Base-by-base conservation (phyloP, 2,113 vertebrate genomes). In the Centropus bengalensis region DNA sequence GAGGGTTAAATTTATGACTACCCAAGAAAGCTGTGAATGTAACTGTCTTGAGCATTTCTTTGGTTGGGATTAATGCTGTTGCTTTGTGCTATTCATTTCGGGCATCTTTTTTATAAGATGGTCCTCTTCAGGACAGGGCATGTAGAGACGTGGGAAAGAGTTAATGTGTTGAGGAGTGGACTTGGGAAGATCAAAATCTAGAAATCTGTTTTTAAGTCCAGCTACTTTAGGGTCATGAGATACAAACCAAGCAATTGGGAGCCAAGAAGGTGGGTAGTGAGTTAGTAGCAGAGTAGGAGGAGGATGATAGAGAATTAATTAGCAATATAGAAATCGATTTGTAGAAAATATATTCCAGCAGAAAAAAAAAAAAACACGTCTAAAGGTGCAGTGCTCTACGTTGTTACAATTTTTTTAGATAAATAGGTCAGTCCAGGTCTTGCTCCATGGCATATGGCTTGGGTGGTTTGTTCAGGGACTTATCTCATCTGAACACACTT, bases 401-500 rank as follows among this genome's bases (percentile, higher is more conserved):
- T 71, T 40, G 9, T 54, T 52, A 68, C 12, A 52, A 63, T 33
- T 30, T 38, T 38, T 76, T 70, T 70, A 38, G 71, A 7, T 51
- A 75, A 83, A 38, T 38, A 17, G 55, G 51, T 2, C 20, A 88
- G 86, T 79, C 45, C 22, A 55, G 69, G n/a, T 55, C 79, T 93
- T 67, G 42, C 33, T 58, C 20, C 10, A 14, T 56, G 33, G 66
- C 70, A 28, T 26, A 8, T 33, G 89, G 49, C 44, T 28, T n/a
- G 44, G 49, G 32, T 78, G 71, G 62, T 76, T 91, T 91, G 85
- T 71, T 93, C 45, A 78, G 51, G 70, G 88, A 10, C 87, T 95
- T 94, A 96, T 94, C 96, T 93, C 10, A 6, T 47, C 26, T 44
- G 49, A 97, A 86, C 94, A 96, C 75, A 49, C n/a, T 55, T 82